A percentile compares a stretch with the other conserved stretches of the same genome.
phyloP scores from a whole-genome alignment of 1,140 invertebrate genomes.

The Cotesia glomerata region DNA sequence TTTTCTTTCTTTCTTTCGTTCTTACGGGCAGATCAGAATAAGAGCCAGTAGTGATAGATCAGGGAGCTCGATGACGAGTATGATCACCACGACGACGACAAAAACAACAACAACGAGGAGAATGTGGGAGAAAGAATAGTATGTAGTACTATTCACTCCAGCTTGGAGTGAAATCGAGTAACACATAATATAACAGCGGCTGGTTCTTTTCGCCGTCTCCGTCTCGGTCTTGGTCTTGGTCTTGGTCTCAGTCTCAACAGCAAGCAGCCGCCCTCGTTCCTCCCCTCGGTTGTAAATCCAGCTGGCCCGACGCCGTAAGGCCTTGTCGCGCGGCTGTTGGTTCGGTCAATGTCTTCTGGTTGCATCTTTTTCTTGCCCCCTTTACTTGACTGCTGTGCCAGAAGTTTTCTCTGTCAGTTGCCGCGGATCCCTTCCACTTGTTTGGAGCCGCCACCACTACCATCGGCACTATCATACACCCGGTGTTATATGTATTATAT shows the following conservation, averaged over 20 bases:
- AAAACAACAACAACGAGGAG: background rate
- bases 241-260: too few relatives aligned
- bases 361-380: slow-evolving; percentile 40
- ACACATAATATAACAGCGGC: background rate
- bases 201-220: background rate
- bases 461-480: slow-evolving; percentile 6
- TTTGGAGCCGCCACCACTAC: background rate
- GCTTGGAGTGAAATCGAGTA: slow-evolving; percentile 12
- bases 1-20: slow-evolving; percentile 11
- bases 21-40: background rate
- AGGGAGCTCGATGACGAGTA: background rate
- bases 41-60: background rate
- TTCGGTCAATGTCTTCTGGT: slow-evolving; percentile 62
- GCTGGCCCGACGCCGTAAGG: slow-evolving; percentile 49
- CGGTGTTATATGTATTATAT: slow-evolving; percentile 16
- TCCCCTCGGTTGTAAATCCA: slow-evolving; percentile 28
- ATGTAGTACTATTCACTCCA: background rate
- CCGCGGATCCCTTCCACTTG: background rate
- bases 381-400: background rate
- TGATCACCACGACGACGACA: background rate
- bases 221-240: too few relatives aligned
- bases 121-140: background rate
- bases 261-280: background rate
- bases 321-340: slow-evolving; percentile 55
- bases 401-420: background rate